Percentiles rank a stretch among this genome's conserved stretches.
phyloP scores from a whole-genome alignment of 2,797 vertebrate species.

The Malacoraja senta region DNA sequence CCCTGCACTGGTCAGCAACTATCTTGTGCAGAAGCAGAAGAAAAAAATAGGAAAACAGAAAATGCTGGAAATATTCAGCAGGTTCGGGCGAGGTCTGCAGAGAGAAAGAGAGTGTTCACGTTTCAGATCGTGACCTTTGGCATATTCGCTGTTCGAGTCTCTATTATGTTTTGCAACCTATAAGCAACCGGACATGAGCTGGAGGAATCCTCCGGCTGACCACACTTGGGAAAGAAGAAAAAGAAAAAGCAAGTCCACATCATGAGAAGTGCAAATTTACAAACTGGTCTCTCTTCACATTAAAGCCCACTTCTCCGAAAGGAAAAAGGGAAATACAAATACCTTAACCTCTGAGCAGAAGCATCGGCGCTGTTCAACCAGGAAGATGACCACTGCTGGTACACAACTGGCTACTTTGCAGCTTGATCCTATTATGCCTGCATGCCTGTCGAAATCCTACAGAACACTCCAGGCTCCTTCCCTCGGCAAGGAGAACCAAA shows the following conservation, averaged over 20 bases:
- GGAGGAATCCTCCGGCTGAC: background rate
- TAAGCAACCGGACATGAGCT: background rate
- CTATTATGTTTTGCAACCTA: background rate
- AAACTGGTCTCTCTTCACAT: background rate
- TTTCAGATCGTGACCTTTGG: background rate
- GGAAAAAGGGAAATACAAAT: background rate
- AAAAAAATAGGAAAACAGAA: no score
- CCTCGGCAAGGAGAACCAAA: background rate
- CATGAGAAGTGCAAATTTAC: slow-evolving; percentile 1
- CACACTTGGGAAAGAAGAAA: background rate
- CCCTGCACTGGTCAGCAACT: background rate
- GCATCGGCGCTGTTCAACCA: background rate
- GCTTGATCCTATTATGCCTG: background rate
- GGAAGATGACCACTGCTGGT: background rate
- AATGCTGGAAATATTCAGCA: no score
- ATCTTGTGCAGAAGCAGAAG: no score
- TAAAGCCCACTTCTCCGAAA: slow-evolving; percentile 13
- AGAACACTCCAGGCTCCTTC: background rate
- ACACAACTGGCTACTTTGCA: slow-evolving; percentile 1
- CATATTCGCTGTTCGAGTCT: background rate
- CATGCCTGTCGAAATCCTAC: background rate
- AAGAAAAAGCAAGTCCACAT: background rate
- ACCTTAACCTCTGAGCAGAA: background rate
- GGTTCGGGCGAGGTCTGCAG: no score
- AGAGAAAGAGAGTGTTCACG: no score